phyloP scores from a whole-genome alignment of 2,797 vertebrate species.

The Sebastiscus tertius region DNA sequence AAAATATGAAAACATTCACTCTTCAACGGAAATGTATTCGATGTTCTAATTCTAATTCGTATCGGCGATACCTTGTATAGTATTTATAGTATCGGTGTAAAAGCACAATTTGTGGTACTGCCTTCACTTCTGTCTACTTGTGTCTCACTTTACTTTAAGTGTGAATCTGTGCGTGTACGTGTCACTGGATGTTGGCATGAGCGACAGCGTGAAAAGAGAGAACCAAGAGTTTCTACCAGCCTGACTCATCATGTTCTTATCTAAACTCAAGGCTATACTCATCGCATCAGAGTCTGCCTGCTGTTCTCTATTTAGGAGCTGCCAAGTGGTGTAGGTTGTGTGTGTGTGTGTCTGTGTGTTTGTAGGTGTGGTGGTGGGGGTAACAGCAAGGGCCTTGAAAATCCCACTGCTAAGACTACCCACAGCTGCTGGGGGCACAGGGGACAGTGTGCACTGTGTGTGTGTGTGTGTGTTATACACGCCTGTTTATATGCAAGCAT shows the following conservation, averaged over 20 bases:
- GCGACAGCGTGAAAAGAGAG: slow-evolving; percentile 11
- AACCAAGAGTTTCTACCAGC: slow-evolving; percentile 27
- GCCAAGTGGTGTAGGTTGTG: slow-evolving; percentile 27
- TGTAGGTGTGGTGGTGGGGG: slow-evolving; percentile 3
- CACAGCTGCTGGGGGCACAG: slow-evolving; percentile 71
- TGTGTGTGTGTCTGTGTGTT: slow-evolving; percentile 9
- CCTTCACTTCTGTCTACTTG: neutral
- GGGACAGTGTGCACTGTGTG: slow-evolving; percentile 35
- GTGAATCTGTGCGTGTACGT: neutral
- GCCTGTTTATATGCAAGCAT: neutral
- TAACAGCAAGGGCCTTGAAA: slow-evolving; percentile 58
- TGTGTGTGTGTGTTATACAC: neutral
- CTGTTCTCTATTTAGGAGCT: slow-evolving; percentile 60
- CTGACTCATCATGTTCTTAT: slow-evolving; percentile 61
- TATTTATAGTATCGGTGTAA: neutral
- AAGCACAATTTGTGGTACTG: neutral
- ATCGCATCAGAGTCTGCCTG: slow-evolving; percentile 27
- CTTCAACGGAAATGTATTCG: neutral
- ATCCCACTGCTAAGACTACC: slow-evolving; percentile 65
- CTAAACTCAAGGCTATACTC: slow-evolving; percentile 51
- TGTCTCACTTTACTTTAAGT: neutral
- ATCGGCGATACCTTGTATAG: too few species aligned
- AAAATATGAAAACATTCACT: neutral
- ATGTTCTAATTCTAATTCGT: neutral
- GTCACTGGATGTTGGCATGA: neutral